Evolutionary conservation across 2,797 vertebrate species (phyloP).

Genomic region (Sebastiscus albofasciatus): DNA sequence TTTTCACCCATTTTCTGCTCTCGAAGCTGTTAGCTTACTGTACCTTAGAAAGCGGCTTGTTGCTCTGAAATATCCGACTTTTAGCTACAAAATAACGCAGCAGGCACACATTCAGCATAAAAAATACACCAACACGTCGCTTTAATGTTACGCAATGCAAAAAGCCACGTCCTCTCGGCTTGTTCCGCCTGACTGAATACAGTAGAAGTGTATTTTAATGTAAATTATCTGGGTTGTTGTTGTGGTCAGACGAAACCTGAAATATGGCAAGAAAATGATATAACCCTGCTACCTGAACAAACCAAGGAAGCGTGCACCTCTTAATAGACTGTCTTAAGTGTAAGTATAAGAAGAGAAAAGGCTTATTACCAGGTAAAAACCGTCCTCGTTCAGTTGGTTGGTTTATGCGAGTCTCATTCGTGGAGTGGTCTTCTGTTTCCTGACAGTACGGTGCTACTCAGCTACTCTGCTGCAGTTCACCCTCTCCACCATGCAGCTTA

Average conservation of each 20-base stretch:
- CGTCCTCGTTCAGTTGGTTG: conserved; percentile 56
- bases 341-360: neutral
- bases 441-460: conserved; percentile 67
- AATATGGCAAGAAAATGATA: neutral
- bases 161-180: conserved; percentile 39
- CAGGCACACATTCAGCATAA: conserved; percentile 8
- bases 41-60: conserved; percentile 6
- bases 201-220: conserved; percentile 26
- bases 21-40: conserved; percentile 26
- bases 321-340: neutral
- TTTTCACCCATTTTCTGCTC: neutral
- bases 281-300: neutral
- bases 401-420: conserved; percentile 53
- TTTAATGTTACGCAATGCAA: neutral
- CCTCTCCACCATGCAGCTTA: conserved; percentile 32
- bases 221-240: conserved; percentile 43
- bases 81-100: conserved; percentile 3
- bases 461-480: conserved; percentile 71
- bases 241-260: conserved; percentile 4
- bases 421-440: conserved; percentile 68
- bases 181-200: conserved; percentile 17
- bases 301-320: neutral
- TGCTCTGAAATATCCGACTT: conserved; percentile 28
- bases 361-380: conserved; percentile 65
- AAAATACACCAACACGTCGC: neutral